Conservation (phyloP, 1,140 invertebrate genomes). For the Leptinotarsa texana region DNA sequence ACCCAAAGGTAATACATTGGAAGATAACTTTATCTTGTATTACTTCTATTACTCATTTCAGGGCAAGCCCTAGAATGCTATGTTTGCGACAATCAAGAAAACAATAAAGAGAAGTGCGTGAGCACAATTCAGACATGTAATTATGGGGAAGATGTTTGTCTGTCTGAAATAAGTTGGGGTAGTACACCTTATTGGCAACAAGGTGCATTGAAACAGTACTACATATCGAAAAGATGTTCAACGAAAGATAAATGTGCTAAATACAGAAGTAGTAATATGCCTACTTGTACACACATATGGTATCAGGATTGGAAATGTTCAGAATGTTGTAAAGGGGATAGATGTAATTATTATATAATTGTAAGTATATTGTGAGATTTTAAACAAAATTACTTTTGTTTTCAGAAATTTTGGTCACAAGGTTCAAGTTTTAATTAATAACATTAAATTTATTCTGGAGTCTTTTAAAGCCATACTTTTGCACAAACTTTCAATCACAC, state of each 20-base stretch:
- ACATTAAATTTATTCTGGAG: too few species aligned
- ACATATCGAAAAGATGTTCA: constrained; percentile 90
- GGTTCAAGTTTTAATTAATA: too few species aligned
- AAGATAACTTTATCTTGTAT: constrained; percentile 1
- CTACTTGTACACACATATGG: constrained; percentile 91
- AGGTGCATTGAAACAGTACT: constrained; percentile 91
- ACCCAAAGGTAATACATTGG: not conserved
- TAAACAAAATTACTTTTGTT: too few species aligned
- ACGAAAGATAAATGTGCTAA: constrained; percentile 77
- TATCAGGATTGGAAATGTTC: constrained; percentile 97
- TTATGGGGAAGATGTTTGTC: constrained; percentile 82
- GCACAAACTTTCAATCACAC: too few species aligned
- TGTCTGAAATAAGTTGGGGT: constrained; percentile 89
- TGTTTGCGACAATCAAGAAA: constrained; percentile 89
- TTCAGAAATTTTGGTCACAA: too few species aligned
- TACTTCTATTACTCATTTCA: constrained; percentile 46
- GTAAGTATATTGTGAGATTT: constrained; percentile 66
- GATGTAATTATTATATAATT: constrained; percentile 96
- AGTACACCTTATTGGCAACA: constrained; percentile 94
- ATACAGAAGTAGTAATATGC: constrained; percentile 70
- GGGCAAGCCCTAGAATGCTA: constrained; percentile 87
- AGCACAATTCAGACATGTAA: constrained; percentile 91
- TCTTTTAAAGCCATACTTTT: too few species aligned
- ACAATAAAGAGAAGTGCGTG: constrained; percentile 90
- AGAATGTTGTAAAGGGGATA: constrained; percentile 95